Evolutionary conservation across 2,113 vertebrate genomes (phyloP), one percentile per base, ranked within the genome.

Genomic region (Myxocyprinus asiaticus): DNA sequence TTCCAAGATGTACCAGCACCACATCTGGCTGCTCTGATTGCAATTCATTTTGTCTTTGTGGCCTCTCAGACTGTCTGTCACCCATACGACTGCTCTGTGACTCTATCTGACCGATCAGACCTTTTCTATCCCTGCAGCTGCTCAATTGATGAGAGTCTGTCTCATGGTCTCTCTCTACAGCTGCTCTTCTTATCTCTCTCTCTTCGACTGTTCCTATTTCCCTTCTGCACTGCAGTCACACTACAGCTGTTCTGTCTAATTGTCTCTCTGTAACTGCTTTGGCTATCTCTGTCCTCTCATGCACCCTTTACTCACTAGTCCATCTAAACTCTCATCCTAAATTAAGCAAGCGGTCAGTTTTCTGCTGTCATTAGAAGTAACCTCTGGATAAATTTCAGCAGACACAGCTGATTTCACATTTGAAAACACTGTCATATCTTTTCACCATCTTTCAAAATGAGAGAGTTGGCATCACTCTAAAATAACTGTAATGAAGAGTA

Each of bases 1-100:
- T 67, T 82, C 85, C 81, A 78, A 77, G 64, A 76, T 58, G 81
- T 61, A 64, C 72, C 69, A 69, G 71, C 67, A 79, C 61, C 69
- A 73, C 48, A 62, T 72, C 17, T 33, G 22, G 1, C 22, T 33
- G 22, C 22, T 45, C 9, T 59, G 44, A 47, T 22, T 17, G 4
- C 7, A 3, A 42, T 17, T 61, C 72, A 63, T 50, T 74, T 47
- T n/a, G 6, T 58, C 55, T 58, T 6, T 58, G 55, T 76, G 47
- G 61, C 11, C 55, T 65, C 62, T 76, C 55, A 14, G 43, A 22
- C 7, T 76, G 47, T 66, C 33, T 55, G 74, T 65, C 62, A 65
- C 74, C 50, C 74, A 42, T 33, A 74, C 17, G 44, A 15, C 33
- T 64, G 74, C 50, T 76, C 74, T 53, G 74, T 53, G 65, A 65